Base-by-base conservation (phyloP, 2,797 vertebrate species). In the Sebastes matsubarae region DNA sequence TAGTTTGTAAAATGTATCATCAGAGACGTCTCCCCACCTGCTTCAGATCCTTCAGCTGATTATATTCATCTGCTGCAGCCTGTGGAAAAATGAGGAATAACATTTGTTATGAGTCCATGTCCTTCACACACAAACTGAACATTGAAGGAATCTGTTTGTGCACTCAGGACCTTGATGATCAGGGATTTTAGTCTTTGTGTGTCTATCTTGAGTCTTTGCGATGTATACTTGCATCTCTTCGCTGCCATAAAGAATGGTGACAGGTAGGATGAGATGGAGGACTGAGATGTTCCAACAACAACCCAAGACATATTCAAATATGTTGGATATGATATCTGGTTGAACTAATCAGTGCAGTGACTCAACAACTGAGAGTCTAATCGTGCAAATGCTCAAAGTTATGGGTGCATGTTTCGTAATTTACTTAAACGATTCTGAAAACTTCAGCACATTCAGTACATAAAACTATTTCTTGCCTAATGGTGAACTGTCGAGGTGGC, bases 61-160 rank as follows among this genome's bases (percentile, higher is more conserved):
- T 98, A 91, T 97, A 98, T 67, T 98, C 97, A 36, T 97, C 97
- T 4, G 97, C 97, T 2, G 94, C 94, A 1, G 78, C 93, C 97
- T 98, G 84, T 8, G 22, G 81, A 60, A 64, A 73, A 72, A 67
- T 3, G 1, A 68, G 3, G 24, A 38, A 77, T 50, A 32, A 32
- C 18, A 38, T 25, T 30, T 69, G 18, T 71, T 65, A 34, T 52
- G 8, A 68, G 65, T 1, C 2, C 1, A 6, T 6, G 4, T 46
- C 25, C 9, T 2, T 25, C 11, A 8, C 2, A 11, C 3, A 67
- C 16, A 69, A 67, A 61, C 42, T 5, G 22, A 72, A 75, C 11
- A 13, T 16, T 11, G 8, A 50, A 32, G 24, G 14, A 46, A 20
- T 27, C 13, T 68, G 6, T 22, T 50, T n/a, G 9, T 27, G 6